Percentiles rank a stretch among this genome's conserved stretches.
These are phyloP conservation scores for Campoplex capitator DNA, from an alignment of 2,888 invertebrate genomes.

Conservation along the genomic window DNA sequence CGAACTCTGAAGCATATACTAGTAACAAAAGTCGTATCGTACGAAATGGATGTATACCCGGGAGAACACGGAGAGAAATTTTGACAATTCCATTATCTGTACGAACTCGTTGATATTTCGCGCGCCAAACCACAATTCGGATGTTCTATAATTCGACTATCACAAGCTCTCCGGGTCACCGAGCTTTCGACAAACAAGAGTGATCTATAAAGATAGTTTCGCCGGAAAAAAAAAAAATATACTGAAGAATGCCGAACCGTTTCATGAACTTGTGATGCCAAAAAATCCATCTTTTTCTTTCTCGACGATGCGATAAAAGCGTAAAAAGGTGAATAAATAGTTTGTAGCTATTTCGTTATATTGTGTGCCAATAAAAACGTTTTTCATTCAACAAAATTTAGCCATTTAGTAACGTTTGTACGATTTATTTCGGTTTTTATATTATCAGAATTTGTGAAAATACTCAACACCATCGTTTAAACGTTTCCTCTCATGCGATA, in stretches of 20 bases:
- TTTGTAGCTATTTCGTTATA: neutral
- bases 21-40: slow-evolving; percentile 36
- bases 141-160: slow-evolving; percentile 34
- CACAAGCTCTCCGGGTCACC: slow-evolving; percentile 45
- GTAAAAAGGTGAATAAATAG: slow-evolving; percentile 9
- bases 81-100: slow-evolving; percentile 10
- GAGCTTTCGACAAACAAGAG: slow-evolving; percentile 36
- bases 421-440: neutral
- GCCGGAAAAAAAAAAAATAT: neutral
- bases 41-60: slow-evolving; percentile 4
- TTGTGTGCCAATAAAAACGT: neutral
- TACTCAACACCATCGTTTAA: neutral
- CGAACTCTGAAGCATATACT: neutral
- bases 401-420: neutral
- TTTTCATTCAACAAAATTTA: neutral
- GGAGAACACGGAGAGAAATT: neutral
- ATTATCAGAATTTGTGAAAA: neutral
- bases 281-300: too few relatives aligned
- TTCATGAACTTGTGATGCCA: neutral
- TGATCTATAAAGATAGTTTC: neutral
- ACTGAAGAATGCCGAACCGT: neutral
- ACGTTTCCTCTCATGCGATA: too few relatives aligned
- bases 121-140: slow-evolving; percentile 6
- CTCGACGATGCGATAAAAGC: neutral
- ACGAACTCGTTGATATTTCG: slow-evolving; percentile 5